Conservation (phyloP, 2,888 invertebrate genomes). For the Cotesia congregata region DNA sequence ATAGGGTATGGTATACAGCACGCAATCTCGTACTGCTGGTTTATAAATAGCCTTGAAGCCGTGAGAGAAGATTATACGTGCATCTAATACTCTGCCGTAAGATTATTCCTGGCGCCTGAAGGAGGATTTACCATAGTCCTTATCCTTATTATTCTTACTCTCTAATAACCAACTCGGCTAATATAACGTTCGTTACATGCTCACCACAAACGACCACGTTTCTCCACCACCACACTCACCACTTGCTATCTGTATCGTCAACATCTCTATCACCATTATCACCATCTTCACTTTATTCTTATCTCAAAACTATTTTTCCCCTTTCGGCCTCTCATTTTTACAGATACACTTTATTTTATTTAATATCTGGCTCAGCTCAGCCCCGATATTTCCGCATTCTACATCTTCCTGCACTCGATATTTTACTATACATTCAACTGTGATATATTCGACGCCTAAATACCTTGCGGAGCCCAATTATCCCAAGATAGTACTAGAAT, state of each 20-base stretch:
- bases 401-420: not conserved
- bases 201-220: not conserved
- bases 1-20: not conserved
- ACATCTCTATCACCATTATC: not conserved
- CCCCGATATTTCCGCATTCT: slow-evolving; percentile 10
- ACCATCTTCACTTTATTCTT: slow-evolving; percentile 8
- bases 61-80: slow-evolving; percentile 30
- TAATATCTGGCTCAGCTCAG: not conserved
- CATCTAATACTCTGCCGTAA: slow-evolving; percentile 31
- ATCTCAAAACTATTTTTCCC: slow-evolving; percentile 7
- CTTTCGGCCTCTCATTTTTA: slow-evolving; percentile 14
- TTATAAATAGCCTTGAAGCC: slow-evolving; percentile 34
- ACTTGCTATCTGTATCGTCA: slow-evolving; percentile 1
- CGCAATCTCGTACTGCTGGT: slow-evolving; percentile 30
- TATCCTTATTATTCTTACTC: slow-evolving; percentile 5
- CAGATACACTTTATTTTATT: not conserved
- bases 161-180: slow-evolving; percentile 15
- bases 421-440: not conserved
- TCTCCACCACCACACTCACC: not conserved
- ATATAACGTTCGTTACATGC: not conserved
- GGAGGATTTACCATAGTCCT: slow-evolving; percentile 16
- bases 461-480: not conserved
- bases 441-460: not conserved
- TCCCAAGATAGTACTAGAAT: too few species aligned
- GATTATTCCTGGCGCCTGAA: slow-evolving; percentile 39